These are phyloP conservation scores for Palythoa caribaeorum DNA, from an alignment of 92 coral and sea anemone genomes.

Conservation along the genomic window DNA sequence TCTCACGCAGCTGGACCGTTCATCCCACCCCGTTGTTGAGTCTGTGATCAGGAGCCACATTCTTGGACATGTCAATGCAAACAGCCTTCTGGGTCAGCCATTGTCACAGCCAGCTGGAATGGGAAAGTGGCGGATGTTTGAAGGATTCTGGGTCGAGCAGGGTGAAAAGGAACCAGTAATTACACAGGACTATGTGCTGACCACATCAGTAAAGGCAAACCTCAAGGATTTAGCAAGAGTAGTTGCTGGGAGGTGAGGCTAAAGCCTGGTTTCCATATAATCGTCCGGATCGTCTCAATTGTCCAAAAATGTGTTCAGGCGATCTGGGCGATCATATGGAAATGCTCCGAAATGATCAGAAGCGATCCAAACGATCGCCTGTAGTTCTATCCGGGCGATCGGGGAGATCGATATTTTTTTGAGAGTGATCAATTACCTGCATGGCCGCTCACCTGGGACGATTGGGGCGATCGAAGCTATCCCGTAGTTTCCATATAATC, in stretches of 20 bases:
- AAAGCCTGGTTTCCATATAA: background rate
- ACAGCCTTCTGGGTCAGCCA: conserved; percentile 87
- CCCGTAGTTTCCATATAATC: too few relatives aligned
- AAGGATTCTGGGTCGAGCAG: conserved; percentile 92
- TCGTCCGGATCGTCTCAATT: too few relatives aligned
- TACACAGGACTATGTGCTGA: conserved; percentile 86
- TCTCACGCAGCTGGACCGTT: conserved; percentile 91
- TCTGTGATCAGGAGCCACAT: conserved; percentile 73
- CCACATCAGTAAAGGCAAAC: conserved; percentile 89
- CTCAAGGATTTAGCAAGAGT: conserved; percentile 89
- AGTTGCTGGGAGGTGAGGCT: conserved; percentile 91
- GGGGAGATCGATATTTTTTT: too few relatives aligned
- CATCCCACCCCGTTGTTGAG: conserved; percentile 89
- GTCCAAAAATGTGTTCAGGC: too few relatives aligned
- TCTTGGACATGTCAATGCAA: conserved; percentile 92
- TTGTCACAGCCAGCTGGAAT: conserved; percentile 72
- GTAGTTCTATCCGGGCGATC: too few relatives aligned
- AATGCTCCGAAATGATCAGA: too few relatives aligned
- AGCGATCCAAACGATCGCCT: too few relatives aligned
- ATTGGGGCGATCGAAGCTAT: too few relatives aligned
- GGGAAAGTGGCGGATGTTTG: conserved; percentile 78
- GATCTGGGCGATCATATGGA: too few relatives aligned
- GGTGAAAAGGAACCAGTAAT: conserved; percentile 79
- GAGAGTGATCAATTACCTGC: too few relatives aligned
- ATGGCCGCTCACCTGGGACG: too few relatives aligned